Evolutionary conservation across 2,888 invertebrate genomes (phyloP).

Genomic region (Helicoverpa assulta): DNA sequence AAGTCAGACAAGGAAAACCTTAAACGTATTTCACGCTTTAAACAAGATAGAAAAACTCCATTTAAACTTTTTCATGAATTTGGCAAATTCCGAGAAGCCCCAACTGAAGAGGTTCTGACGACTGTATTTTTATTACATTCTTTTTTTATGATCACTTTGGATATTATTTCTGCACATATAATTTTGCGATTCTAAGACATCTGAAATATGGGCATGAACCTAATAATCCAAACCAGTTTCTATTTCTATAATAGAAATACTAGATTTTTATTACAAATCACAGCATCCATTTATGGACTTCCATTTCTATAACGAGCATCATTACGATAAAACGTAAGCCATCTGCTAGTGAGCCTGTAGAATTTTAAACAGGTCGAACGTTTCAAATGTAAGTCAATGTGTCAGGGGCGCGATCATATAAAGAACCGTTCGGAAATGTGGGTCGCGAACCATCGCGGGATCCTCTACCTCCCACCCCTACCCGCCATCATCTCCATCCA

Average conservation of each 20-base stretch:
- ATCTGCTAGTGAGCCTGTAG: conserved; percentile 52
- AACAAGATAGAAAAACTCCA: conserved; percentile 59
- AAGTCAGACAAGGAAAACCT: conserved; percentile 11
- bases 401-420: conserved; percentile 75
- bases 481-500: conserved; percentile 42
- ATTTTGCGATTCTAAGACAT: not conserved
- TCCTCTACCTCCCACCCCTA: conserved; percentile 53
- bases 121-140: conserved; percentile 26
- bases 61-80: conserved; percentile 64
- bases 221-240: not conserved
- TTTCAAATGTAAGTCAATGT: conserved; percentile 77
- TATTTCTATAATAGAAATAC: not conserved
- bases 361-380: conserved; percentile 67
- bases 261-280: not conserved
- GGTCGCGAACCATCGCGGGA: conserved; percentile 66
- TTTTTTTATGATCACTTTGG: conserved; percentile 33
- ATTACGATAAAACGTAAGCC: conserved; percentile 62
- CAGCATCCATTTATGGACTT: not conserved
- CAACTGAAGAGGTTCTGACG: conserved; percentile 29
- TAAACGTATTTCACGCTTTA: conserved; percentile 49
- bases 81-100: conserved; percentile 46
- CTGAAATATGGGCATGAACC: not conserved
- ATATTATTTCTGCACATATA: not conserved
- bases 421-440: conserved; percentile 69
- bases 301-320: conserved; percentile 8